Evolutionary conservation across 2,113 vertebrate species (phyloP), one percentile per base, ranked within the genome.

Genomic region (Oryzias javanicus): DNA sequence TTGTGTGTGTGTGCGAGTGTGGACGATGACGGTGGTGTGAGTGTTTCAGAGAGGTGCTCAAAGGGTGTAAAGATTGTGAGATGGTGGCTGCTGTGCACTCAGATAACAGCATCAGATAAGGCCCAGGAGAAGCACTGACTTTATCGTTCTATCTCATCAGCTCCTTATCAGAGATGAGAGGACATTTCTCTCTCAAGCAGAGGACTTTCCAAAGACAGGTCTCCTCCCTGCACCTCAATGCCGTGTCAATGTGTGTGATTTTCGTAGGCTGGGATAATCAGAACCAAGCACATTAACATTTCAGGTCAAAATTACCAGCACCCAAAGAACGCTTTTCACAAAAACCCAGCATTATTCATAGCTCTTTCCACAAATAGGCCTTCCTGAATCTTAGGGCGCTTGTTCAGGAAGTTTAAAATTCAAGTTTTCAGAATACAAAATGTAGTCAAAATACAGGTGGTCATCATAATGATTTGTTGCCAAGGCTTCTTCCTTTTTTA

Each of bases 131-230:
- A 83, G 85, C 85, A 84, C 76, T 70, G 84, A 82, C 83, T 83
- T 88, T 90, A 88, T 91, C 86, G 52, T 55, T 59, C 65, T 62
- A 79, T 78, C 85, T 90, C 87, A 91, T 92, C 89, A 66, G 49
- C 78, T 70, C 74, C 84, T 90, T 88, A 89, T 90, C 87, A 81
- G 45, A 82, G 84, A 79, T 86, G 85, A 78, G 84, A 71, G 80
- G 78, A 82, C 79, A 69, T 80, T 82, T 85, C 81, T 84, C 75
- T 87, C 83, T 87, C 84, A 88, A 86, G 79, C 87, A 91, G 84
- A 91, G 88, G 90, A 89, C 88, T 91, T 92, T 90, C 76, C 88
- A 89, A 89, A 91, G 90, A 84, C 89, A 87, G 82, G 63, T 72
- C 81, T 71, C 82, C 74, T 64, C 74, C 46, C 76, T 70, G 73